Evolutionary conservation across 1,140 invertebrate genomes (phyloP), one percentile per base, ranked within the genome.

Genomic region (Archivesica marissinica): DNA sequence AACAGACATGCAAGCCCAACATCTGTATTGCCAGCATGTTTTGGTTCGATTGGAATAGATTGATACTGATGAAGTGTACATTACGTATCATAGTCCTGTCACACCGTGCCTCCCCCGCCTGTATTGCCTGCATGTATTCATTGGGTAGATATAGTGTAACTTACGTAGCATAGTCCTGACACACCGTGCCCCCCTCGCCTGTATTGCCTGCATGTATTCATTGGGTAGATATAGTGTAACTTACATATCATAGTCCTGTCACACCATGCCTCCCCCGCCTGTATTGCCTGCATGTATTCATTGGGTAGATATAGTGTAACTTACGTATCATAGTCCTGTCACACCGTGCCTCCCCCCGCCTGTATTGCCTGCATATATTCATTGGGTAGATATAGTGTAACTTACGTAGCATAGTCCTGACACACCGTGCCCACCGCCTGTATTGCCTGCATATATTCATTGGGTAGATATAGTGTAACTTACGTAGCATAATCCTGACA

Each of bases 401-500:
- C 23, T 88, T 87, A 91, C 88, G 86, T 93, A n/a, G n/a, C 94
- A 89, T 96, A 96, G 88, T 96, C 95, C 90, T 96, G 95, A 82
- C 96, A 95, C 41, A 96, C 96, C 50, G 94, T 93, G 0, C 95
- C 96, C 0, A 96, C 95, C 44, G 95, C 93, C 54, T 91, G 90
- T 30, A 91, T 93, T n/a, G 96, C 96, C 38, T 90, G 89, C 88
- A 91, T 89, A 85, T 93, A 94, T 44, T 93, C 88, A 85, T 94
- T 94, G 11, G 93, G 91, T 44, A 86, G 85, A 76, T 92, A 86
- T 9, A 44, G 41, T 44, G 17, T 85, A 81, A 86, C 94, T 92
- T 17, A 92, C 91, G 84, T 91, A 85, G 95, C 94, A 88, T 96
- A 96, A 88, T 96, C 95, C 90, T 96, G 95, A 82, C 96, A 95